Evolutionary conservation across 2,797 vertebrate genomes (phyloP).

Genomic region (Helicolenus hilgendorfi): DNA sequence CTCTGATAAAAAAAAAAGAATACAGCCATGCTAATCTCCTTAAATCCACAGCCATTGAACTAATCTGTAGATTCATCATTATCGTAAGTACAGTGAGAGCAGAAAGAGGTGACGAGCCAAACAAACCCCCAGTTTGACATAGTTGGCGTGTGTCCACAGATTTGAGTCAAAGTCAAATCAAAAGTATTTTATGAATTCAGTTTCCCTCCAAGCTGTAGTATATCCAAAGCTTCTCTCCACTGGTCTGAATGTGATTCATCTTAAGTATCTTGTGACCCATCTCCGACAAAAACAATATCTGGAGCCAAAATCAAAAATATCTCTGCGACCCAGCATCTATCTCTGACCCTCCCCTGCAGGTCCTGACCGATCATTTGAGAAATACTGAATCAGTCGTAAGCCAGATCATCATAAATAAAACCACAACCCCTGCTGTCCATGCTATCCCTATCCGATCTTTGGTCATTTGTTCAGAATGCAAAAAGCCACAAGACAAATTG

Average conservation of each 20-base stretch:
- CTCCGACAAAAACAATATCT: conserved; percentile 4
- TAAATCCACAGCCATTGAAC: conserved; percentile 47
- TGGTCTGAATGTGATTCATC: not conserved
- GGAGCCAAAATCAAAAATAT: conserved; percentile 10
- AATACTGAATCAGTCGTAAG: conserved; percentile 5
- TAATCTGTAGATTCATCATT: conserved; percentile 59
- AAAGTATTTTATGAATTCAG: conserved; percentile 1
- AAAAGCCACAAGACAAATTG: not conserved
- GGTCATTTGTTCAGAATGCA: not conserved
- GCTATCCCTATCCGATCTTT: conserved; percentile 3
- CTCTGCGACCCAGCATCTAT: not conserved
- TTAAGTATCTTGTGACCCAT: conserved; percentile 6
- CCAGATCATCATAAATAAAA: conserved; percentile 23
- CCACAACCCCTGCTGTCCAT: not conserved
- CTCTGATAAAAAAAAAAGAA: conserved; percentile 12
- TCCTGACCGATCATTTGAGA: not conserved
- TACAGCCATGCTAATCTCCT: conserved; percentile 45
- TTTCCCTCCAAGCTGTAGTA: not conserved
- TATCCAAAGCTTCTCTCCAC: not conserved
- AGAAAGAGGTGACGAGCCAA: conserved; percentile 24
- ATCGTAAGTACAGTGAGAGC: conserved; percentile 18
- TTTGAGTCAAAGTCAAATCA: not conserved
- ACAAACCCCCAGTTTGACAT: conserved; percentile 29
- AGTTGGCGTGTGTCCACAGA: not conserved
- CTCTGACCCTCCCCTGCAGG: not conserved